Evolutionary conservation across 2,888 invertebrate genomes (phyloP).

Genomic region (Coenonympha arcania): DNA sequence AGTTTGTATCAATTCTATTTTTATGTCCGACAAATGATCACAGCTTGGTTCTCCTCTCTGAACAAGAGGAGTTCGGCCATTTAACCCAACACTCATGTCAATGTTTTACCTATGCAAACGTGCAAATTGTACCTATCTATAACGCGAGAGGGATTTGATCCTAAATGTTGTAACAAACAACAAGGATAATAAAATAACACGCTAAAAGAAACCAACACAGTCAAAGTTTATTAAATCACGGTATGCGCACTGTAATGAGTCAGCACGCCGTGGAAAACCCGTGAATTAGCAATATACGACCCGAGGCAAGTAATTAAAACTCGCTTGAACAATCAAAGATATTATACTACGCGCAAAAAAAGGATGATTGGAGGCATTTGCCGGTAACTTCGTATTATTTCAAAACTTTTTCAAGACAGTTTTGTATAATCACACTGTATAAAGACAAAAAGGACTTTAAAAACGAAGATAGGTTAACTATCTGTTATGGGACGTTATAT

Average conservation of each 20-base stretch:
- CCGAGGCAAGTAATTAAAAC: background rate
- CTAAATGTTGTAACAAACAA: background rate
- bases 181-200: background rate
- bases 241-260: slow-evolving; percentile 10
- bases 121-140: background rate
- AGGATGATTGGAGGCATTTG: background rate
- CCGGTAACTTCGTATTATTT: background rate
- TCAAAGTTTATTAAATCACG: slow-evolving; percentile 8
- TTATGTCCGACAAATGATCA: too few species aligned
- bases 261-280: slow-evolving; percentile 9
- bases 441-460: too few species aligned
- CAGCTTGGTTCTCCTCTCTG: too few species aligned
- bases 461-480: too few species aligned
- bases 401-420: too few species aligned
- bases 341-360: too few species aligned
- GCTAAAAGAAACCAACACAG: background rate
- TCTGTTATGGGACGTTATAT: too few species aligned
- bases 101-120: too few species aligned
- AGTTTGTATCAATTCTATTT: too few species aligned
- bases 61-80: too few species aligned
- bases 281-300: slow-evolving; percentile 7
- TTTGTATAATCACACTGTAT: too few species aligned
- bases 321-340: background rate
- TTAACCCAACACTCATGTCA: too few species aligned
- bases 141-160: background rate